A percentile compares a stretch with the other conserved stretches of the same genome.
These are phyloP conservation scores for Helicoverpa zea DNA, from an alignment of 1,140 invertebrate genomes.

Conservation along the genomic window DNA sequence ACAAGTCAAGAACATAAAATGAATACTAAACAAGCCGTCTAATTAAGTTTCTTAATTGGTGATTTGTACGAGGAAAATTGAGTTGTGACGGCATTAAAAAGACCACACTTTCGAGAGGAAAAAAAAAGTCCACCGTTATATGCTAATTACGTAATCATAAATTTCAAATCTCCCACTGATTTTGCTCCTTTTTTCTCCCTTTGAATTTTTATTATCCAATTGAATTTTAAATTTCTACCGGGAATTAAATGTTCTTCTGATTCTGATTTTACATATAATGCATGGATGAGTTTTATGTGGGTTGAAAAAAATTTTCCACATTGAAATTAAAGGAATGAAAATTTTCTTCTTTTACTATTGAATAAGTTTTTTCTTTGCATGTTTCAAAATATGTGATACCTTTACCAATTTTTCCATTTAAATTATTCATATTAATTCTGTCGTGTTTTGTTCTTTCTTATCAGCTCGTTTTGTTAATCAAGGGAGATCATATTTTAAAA, in stretches of 20 bases:
- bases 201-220: conserved; percentile 39
- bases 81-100: conserved; percentile 21
- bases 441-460: no score
- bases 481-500: neutral
- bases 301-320: conserved; percentile 4
- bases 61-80: conserved; percentile 38
- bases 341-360: neutral
- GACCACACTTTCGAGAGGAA: conserved; percentile 44
- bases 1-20: conserved; percentile 27
- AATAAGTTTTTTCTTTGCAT: neutral
- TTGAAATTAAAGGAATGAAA: neutral
- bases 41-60: conserved; percentile 43
- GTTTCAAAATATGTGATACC: no score
- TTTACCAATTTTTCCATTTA: no score
- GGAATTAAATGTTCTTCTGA: conserved; percentile 22
- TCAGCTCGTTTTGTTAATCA: neutral
- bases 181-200: conserved; percentile 15
- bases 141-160: conserved; percentile 57
- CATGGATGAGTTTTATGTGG: conserved; percentile 14
- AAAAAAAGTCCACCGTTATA: conserved; percentile 47
- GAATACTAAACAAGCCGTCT: conserved; percentile 36
- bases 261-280: conserved; percentile 21
- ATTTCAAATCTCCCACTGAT: conserved; percentile 38
- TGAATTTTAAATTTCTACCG: conserved; percentile 32
- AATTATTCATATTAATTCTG: no score